Base-by-base conservation (phyloP, 2,888 invertebrate species). In the Phrixothrix hirtus region DNA sequence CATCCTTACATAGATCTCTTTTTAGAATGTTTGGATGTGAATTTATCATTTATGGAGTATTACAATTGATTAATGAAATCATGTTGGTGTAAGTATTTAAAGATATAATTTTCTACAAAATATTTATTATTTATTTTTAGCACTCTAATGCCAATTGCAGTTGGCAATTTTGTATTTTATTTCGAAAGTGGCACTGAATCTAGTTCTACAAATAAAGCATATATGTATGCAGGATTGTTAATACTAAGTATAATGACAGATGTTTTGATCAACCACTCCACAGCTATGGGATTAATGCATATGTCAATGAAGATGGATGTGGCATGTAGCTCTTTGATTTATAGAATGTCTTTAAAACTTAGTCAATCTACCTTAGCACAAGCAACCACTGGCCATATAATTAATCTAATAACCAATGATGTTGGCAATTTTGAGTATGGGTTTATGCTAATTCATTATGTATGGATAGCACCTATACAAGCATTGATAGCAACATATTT, bases 361-460 rank as follows among this genome's bases (percentile, higher is more conserved):
- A 91, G 90, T 50, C 89, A 89, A 73, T 86, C 87, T 3, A 90
- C 95, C 1, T 77, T 94, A 38, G 89, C 88, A 3, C 86, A 92
- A 72, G 94, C 95, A 0, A 89, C 78, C 75, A 91, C 84, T 64
- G 95, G 77, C 72, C 73, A 75, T 61, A 70, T 74, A 61, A 69
- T 76, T 32, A 75, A 75, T 60, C 59, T 75, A 35, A 55, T 95
- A 55, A 92, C 93, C 0, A 94, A 92, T 45, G 95, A 95, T 74
- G 92, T 93, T 0, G 88, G 87, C 60, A 78, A 93, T 50, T 92
- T 94, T 74, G 94, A 95, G 73, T 81, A 88, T 76, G 86, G 87
- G 4, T 81, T 87, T 17, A 77, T 90, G 42, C 89, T 92, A 70
- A 70, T 92, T 10, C 88, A 92, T 70, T 92, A 89, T 68, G 74